Base-by-base conservation (phyloP, 2,797 vertebrate genomes). In the Acipenser ruthenus region DNA sequence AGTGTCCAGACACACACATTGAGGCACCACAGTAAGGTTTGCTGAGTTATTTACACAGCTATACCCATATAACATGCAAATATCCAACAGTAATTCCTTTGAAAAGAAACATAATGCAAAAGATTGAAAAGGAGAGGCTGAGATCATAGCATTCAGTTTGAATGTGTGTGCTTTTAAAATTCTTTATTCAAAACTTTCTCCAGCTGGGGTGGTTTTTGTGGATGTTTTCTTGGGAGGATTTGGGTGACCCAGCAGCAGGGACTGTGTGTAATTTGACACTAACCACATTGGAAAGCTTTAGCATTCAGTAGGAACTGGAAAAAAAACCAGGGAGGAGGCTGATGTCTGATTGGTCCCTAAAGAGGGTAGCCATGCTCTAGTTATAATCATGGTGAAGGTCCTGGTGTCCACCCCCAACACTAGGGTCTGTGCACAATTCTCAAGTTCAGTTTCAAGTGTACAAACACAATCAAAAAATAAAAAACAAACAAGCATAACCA, bases 191-290 rank as follows among this genome's bases (percentile, higher is more conserved):
- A n/a, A n/a, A 6, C 55, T 13, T n/a, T n/a, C 55, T 58, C 10
- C 7, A 58, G 55, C 10, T 7, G 12, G 55, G 15, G 55, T 11
- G 15, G 55, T 37, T 37, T 37, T 37, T 37, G 37, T 37, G 5
- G 37, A 37, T 37, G 37, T 37, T 37, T 37, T 37, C 37, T 37
- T 37, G 37, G 37, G 4, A 37, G 37, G 37, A 1, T 37, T 37
- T 37, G 37, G 37, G 37, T 37, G 37, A 37, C 37, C 37, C 37
- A 37, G 37, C 3, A 37, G 37, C 37, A 37, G 55, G 15, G 61
- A 49, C 59, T 58, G 7, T 53, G 55, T 60, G 62, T 66, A 74
- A 74, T 18, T 13, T 13, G 55, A 77, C 51, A 69, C 68, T 51
- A 23, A 23, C 51, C 61, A 60, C 67, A 63, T 18, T 65, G 52